Base-by-base conservation (phyloP, 2,113 vertebrate genomes). In the Collichthys lucidus region DNA sequence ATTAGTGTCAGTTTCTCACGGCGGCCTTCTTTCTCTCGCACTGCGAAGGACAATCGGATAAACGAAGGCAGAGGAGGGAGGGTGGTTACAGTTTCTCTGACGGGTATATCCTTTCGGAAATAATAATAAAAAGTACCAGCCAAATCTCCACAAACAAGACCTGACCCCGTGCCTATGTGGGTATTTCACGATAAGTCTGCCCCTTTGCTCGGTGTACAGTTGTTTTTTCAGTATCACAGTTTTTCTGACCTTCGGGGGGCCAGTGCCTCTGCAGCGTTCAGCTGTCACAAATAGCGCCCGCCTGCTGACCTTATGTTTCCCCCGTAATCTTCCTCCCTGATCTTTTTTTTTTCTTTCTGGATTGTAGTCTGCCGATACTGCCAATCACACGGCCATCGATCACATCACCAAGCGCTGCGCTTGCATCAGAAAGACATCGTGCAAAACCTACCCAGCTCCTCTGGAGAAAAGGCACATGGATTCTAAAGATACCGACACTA, bases 1-100 rank as follows among this genome's bases (percentile, higher is more conserved):
- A 90, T 91, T 88, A 86, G 90, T 68, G 85, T 86, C 86, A 79
- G 77, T 80, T 85, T 72, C 81, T 88, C 83, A 47, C 31, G 29
- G 73, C 49, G 31, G 78, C 20, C 78, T 50, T 85, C 77, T 83
- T 77, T 70, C 74, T 87, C 83, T 74, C 40, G 49, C 46, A 17
- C 77, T 56, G 60, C 64, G 74, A 52, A 84, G 87, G 83, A 85
- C 83, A 84, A 77, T 80, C 24, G 75, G 86, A 87, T 89, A 57
- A 91, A 82, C 22, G 12, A 15, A 22, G 31, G 11, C 35, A 8
- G 31, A 14, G 44, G 53, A 17, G 22, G 71, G 52, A 7, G 79
- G 76, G 74, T 74, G 74, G 69, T 68, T 64, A 29, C 24, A 68
- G 79, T 56, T 60, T 46, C 73, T 74, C 73, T 69, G 72, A 31